These are phyloP conservation scores for Galerucella calmariensis DNA, from an alignment of 2,888 invertebrate genomes.

Conservation along the genomic window DNA sequence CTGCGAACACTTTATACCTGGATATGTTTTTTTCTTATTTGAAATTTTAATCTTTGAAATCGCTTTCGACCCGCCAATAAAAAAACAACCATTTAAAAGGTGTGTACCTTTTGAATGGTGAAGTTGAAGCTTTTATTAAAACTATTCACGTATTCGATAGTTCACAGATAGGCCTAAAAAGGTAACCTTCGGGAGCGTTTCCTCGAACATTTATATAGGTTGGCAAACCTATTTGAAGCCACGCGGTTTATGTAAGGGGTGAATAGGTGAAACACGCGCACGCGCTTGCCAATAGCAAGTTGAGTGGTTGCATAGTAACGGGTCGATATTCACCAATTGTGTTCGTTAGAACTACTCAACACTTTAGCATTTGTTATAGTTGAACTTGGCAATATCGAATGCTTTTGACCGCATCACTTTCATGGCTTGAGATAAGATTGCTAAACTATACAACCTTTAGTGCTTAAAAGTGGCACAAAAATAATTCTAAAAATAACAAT, in stretches of 20 bases:
- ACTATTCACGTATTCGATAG: constrained; percentile 11
- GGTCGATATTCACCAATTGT: too few relatives aligned
- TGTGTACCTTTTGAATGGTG: neutral
- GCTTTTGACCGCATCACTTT: too few relatives aligned
- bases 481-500: constrained; percentile 45
- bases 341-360: too few relatives aligned
- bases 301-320: too few relatives aligned
- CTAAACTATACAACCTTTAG: constrained; percentile 25
- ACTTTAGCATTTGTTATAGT: too few relatives aligned
- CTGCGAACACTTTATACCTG: constrained; percentile 17
- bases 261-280: too few relatives aligned
- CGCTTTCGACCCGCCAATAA: neutral
- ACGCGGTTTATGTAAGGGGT: too few relatives aligned
- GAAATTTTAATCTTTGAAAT: neutral
- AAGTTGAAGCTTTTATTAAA: neutral
- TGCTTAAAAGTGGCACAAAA: constrained; percentile 41
- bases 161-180: constrained; percentile 17
- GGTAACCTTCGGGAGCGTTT: constrained; percentile 23
- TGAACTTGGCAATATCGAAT: too few relatives aligned
- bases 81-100: neutral
- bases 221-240: too few relatives aligned
- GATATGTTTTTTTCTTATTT: neutral
- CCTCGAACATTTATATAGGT: constrained; percentile 15
- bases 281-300: too few relatives aligned
- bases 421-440: too few relatives aligned